These are phyloP conservation scores for Scaptomyza parva DNA, from an alignment of 2,888 invertebrate genomes.

Conservation along the genomic window DNA sequence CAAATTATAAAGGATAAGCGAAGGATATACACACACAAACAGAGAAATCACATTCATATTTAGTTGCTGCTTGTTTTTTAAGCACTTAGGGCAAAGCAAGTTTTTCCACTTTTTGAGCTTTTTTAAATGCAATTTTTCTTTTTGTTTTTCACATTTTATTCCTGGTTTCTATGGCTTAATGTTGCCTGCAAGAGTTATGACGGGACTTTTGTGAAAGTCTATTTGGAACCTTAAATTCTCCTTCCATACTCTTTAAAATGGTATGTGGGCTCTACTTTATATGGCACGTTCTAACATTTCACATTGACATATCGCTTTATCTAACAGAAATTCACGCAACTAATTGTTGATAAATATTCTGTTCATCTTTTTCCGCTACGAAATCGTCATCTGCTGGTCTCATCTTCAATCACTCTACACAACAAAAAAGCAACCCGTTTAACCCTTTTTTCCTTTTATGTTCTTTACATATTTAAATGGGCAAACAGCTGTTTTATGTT, in stretches of 20 bases:
- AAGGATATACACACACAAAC: slow-evolving; percentile 38
- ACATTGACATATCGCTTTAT: slow-evolving; percentile 14
- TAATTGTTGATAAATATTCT: slow-evolving; percentile 38
- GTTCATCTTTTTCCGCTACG: slow-evolving; percentile 10
- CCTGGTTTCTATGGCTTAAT: not conserved
- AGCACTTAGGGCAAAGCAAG: slow-evolving; percentile 57
- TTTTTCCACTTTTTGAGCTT: slow-evolving; percentile 66
- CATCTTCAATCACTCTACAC: not conserved
- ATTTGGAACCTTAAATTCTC: too few relatives aligned
- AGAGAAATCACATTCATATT: slow-evolving; percentile 48
- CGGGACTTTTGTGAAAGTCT: too few relatives aligned
- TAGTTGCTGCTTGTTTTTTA: slow-evolving; percentile 41
- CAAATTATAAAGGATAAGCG: slow-evolving; percentile 71
- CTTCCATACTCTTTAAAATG: too few relatives aligned
- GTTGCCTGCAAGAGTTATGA: not conserved
- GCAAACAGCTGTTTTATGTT: slow-evolving; percentile 61
- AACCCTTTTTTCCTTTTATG: slow-evolving; percentile 55
- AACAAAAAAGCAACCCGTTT: slow-evolving; percentile 35
- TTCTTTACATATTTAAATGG: slow-evolving; percentile 10
- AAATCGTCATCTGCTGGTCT: slow-evolving; percentile 16
- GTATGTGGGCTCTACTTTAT: too few relatives aligned
- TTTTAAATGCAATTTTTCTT: slow-evolving; percentile 53
- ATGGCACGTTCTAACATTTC: too few relatives aligned
- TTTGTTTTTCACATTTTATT: slow-evolving; percentile 10
- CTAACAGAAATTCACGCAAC: slow-evolving; percentile 19